A percentile compares a stretch with the other conserved stretches of the same genome.
These are phyloP conservation scores for Cichlasoma orientale DNA, from an alignment of 2,797 vertebrate species.

Conservation along the genomic window DNA sequence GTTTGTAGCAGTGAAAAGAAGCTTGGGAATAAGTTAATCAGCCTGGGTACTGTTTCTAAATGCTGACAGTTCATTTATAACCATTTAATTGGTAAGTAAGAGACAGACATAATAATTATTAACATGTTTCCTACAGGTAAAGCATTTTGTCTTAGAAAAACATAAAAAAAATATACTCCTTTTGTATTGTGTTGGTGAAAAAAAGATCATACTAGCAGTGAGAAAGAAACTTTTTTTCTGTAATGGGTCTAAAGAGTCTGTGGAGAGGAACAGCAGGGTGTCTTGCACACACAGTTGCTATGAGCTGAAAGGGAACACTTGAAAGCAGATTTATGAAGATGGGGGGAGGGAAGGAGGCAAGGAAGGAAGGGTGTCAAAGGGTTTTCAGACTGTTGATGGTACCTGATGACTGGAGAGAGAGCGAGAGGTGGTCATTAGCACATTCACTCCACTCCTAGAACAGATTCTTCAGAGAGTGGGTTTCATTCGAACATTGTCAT, in stretches of 20 bases:
- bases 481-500: slow-evolving; percentile 81
- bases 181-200: neutral
- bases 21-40: neutral
- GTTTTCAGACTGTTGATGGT: slow-evolving; percentile 81
- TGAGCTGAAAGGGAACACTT: slow-evolving; percentile 34
- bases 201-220: neutral
- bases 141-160: neutral
- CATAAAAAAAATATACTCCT: no score
- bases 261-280: neutral
- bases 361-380: neutral
- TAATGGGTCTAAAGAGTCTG: neutral
- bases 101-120: neutral
- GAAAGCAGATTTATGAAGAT: slow-evolving; percentile 30
- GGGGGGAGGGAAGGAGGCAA: slow-evolving; percentile 35
- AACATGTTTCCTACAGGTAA: neutral
- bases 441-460: slow-evolving; percentile 72
- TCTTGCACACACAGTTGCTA: neutral
- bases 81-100: neutral
- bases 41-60: neutral
- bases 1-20: neutral
- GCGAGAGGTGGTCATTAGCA: slow-evolving; percentile 79
- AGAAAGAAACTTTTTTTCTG: neutral
- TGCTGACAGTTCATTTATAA: neutral
- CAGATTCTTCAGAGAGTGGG: slow-evolving; percentile 18
- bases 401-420: slow-evolving; percentile 84